Evolutionary conservation across 2,797 vertebrate species (phyloP), one percentile per base, ranked within the genome.

Genomic region (Cygnus olor): DNA sequence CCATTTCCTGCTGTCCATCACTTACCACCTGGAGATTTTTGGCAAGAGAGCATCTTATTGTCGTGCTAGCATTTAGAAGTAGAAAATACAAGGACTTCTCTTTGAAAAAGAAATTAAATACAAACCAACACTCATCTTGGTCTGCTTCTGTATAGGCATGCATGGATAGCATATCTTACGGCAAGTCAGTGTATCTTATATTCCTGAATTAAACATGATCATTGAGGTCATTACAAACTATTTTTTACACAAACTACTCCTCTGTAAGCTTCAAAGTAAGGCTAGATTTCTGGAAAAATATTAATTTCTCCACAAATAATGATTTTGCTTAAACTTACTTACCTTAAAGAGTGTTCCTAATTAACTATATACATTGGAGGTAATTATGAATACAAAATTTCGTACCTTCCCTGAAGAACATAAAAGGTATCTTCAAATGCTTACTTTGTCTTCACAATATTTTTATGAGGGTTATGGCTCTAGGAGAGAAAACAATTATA

Each of bases 11-110:
- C 10, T 83, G 76, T 95, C 76, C 24, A 18, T 95, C 77, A 83
- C 45, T 87, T 93, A 60, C 56, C 84, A 90, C 64, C 60, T 77
- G 86, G 71, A 90, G 34, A 53, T 69, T 89, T 92, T 89, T 92
- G 47, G 47, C 84, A 85, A 70, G 38, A 80, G 19, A 84, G 19
- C 20, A 65, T 76, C 78, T 93, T 38, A 74, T 92, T 91, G 47
- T 91, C 76, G 66, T 82, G 9, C n/a, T 82, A 77, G n/a, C 74
- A 77, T 92, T 85, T 90, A 85, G 60, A 64, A 74, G 47, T 57
- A 44, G 36, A 80, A 80, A 80, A 80, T 63, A 78, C 53, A 80
- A 84, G 38, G 93, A 64, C 10, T 79, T 9, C 9, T 49, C 69
- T 90, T 92, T 90, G 80, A 92, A 82, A 85, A 82, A 85, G 64